Conservation (phyloP, 2,888 invertebrate genomes). For the Gastrophysa polygoni region DNA sequence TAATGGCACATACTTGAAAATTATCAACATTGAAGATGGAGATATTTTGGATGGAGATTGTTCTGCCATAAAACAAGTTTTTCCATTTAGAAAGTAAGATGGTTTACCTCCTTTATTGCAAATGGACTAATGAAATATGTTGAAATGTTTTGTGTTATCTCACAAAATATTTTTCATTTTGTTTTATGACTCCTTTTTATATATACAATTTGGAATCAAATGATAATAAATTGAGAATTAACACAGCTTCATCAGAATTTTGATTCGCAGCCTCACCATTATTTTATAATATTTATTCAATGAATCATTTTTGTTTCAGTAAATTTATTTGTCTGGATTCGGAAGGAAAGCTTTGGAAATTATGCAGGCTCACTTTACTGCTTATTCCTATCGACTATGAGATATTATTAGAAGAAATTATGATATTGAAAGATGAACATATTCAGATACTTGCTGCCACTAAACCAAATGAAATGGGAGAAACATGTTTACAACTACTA, state of each 20-base stretch:
- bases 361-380: constrained; percentile 34
- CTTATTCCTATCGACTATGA: constrained; percentile 35
- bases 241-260: no score
- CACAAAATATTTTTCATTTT: no score
- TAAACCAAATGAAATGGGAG: constrained; percentile 29
- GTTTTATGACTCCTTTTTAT: no score
- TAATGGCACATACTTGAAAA: constrained; percentile 26
- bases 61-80: constrained; percentile 28
- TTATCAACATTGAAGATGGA: constrained; percentile 29
- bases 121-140: background rate
- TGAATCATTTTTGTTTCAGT: constrained; percentile 31
- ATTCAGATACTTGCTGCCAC: constrained; percentile 30
- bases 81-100: constrained; percentile 32
- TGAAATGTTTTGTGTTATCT: no score
- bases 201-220: no score
- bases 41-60: constrained; percentile 14
- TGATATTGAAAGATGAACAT: constrained; percentile 28
- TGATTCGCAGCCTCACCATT: no score
- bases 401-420: constrained; percentile 28
- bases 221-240: no score
- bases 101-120: background rate
- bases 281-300: no score
- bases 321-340: constrained; percentile 36
- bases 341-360: constrained; percentile 34
- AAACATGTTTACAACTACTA: constrained; percentile 27